A percentile compares a stretch with the other conserved stretches of the same genome.
Evolutionary conservation across 2,888 invertebrate genomes (phyloP).

Genomic region (Noctua fimbriata): DNA sequence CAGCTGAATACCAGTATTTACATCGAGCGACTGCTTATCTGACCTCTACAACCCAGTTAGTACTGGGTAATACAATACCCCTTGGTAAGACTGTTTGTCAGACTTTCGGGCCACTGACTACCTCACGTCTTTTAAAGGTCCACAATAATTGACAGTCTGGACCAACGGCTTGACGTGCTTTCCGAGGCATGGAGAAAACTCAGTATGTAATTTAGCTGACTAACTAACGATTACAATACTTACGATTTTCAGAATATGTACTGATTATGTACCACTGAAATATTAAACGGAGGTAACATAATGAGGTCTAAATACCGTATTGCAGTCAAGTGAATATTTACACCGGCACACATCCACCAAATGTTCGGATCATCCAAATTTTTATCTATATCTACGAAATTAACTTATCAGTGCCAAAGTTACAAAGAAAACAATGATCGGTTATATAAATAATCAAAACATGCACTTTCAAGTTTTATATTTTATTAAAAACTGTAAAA

Average conservation of each 20-base stretch:
- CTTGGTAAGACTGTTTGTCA: too few species aligned
- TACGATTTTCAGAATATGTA: not conserved
- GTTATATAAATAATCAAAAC: conserved; percentile 2
- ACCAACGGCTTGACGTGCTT: too few species aligned
- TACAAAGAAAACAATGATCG: not conserved
- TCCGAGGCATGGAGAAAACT: too few species aligned
- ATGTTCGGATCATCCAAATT: not conserved
- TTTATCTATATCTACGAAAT: not conserved
- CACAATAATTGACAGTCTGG: too few species aligned
- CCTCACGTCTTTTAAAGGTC: too few species aligned
- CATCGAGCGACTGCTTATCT: too few species aligned
- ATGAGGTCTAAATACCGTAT: not conserved
- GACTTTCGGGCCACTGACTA: too few species aligned
- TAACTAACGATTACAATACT: not conserved
- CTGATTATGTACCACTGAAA: not conserved
- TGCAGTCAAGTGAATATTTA: not conserved
- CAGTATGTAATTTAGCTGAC: not conserved
- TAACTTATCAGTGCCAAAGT: not conserved
- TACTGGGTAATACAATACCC: too few species aligned
- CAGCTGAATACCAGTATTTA: too few species aligned
- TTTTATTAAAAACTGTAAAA: conserved; percentile 51
- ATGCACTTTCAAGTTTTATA: not conserved
- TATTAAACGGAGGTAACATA: not conserved
- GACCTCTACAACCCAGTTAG: too few species aligned
- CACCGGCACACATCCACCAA: not conserved